A percentile compares a stretch with the other conserved stretches of the same genome.
phyloP scores from a whole-genome alignment of 2,888 invertebrate species.

The Stenurella melanura region DNA sequence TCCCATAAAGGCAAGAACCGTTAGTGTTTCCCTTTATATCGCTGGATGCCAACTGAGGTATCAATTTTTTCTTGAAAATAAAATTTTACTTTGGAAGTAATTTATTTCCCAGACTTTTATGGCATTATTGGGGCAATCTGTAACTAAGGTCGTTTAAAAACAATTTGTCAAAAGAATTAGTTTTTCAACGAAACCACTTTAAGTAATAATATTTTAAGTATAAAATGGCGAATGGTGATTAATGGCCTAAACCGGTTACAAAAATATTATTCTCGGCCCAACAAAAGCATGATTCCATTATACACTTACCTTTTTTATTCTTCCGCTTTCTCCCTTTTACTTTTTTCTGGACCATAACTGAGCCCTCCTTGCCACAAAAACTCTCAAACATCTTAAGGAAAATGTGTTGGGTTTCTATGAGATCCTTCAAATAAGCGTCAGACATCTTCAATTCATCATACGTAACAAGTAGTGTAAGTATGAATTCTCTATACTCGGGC shows the following conservation, averaged over 20 bases:
- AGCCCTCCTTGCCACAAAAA: constrained; percentile 79
- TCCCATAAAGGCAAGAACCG: constrained; percentile 6
- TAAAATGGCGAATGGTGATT: constrained; percentile 40
- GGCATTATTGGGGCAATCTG: constrained; percentile 34
- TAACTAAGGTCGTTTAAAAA: constrained; percentile 48
- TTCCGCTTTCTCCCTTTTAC: constrained; percentile 74
- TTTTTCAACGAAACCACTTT: constrained; percentile 37
- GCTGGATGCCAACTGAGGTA: neutral
- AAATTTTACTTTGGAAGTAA: constrained; percentile 23
- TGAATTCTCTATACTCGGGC: constrained; percentile 93
- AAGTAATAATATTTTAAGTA: constrained; percentile 42
- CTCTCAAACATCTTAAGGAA: constrained; percentile 93
- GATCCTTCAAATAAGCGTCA: constrained; percentile 87
- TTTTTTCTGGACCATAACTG: constrained; percentile 82
- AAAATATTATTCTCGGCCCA: constrained; percentile 41
- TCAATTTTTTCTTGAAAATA: neutral
- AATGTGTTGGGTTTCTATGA: constrained; percentile 92
- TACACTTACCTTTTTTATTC: constrained; percentile 68
- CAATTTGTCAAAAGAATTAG: constrained; percentile 50
- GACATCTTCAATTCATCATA: constrained; percentile 93
- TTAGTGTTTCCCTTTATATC: constrained; percentile 3
- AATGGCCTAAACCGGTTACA: constrained; percentile 32
- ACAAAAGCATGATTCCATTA: constrained; percentile 37
- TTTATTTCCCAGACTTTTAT: constrained; percentile 30
- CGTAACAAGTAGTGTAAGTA: constrained; percentile 85